These are phyloP conservation scores for Heliothis peltigera DNA, from an alignment of 2,888 invertebrate genomes.

Conservation along the genomic window DNA sequence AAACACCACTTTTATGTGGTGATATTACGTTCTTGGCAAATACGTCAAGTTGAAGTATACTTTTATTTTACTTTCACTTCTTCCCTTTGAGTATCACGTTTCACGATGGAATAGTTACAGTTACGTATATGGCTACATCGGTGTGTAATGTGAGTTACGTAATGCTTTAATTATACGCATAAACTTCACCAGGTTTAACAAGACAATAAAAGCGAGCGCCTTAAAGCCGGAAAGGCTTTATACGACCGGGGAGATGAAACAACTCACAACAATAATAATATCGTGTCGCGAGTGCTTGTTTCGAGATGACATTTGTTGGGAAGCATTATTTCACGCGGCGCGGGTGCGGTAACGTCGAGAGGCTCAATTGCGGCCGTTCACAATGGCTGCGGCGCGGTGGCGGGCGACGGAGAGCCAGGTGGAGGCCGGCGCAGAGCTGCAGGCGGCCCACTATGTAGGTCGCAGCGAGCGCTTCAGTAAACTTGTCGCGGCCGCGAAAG, in stretches of 20 bases:
- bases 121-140: constrained; percentile 26
- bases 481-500: constrained; percentile 87
- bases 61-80: constrained; percentile 12
- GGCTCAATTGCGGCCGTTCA: constrained; percentile 80
- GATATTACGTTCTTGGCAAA: constrained; percentile 19
- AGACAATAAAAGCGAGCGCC: constrained; percentile 72
- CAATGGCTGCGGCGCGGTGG: constrained; percentile 71
- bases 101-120: constrained; percentile 22
- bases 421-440: constrained; percentile 66
- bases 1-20: constrained; percentile 15
- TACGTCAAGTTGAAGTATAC: constrained; percentile 11
- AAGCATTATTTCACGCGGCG: constrained; percentile 79
- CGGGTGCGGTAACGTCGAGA: constrained; percentile 74
- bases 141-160: constrained; percentile 62
- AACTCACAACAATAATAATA: constrained; percentile 81
- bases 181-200: constrained; percentile 73
- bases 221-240: constrained; percentile 73
- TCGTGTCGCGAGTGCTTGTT: constrained; percentile 75
- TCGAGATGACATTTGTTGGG: constrained; percentile 78
- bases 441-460: constrained; percentile 84
- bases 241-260: constrained; percentile 73
- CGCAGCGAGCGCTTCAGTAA: constrained; percentile 86
- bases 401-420: constrained; percentile 57
- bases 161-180: constrained; percentile 71
- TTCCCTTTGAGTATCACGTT: constrained; percentile 22